Evolutionary conservation across 2,113 vertebrate genomes (phyloP), one percentile per base, ranked within the genome.

Genomic region (Sinocyclocheilus anshuiensis): DNA sequence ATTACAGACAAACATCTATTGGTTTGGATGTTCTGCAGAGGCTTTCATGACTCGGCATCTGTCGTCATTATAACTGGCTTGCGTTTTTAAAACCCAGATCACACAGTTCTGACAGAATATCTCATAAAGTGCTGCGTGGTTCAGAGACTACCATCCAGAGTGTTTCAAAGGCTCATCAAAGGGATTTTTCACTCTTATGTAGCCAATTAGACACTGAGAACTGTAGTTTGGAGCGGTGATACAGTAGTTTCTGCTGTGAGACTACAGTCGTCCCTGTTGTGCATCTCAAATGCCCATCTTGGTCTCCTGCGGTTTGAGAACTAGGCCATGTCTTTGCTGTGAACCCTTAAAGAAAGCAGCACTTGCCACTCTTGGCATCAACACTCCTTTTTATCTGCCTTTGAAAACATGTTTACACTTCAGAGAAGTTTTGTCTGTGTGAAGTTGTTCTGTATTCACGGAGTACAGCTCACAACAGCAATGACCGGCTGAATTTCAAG

Each of bases 261-360:
- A 61, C 75, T 74, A 71, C 50, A 72, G 48, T 67, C 77, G 20
- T 79, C 85, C 74, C 53, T 69, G 83, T 85, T 86, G 89, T 39
- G 75, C 77, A 59, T 85, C 78, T 86, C 67, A 80, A 69, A 83
- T 45, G 67, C n/a, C 72, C 7, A 76, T 78, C 71, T 53, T 45
- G 20, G 77, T 87, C 88, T 89, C 88, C 48, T 65, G 85, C 2
- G 81, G 80, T 65, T 90, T 80, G 72, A 87, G 39, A 90, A 90
- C 84, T 89, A 90, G 89, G 91, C 81, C 84, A 77, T 71, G 77
- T 83, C 87, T 90, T 88, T 69, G 83, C 88, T 90, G 77, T 88
- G 84, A 91, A 87, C 87, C 83, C 84, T 48, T 86, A 53, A 77
- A 89, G 65, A 87, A 88, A 87, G 63, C 85, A 75, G 59, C 78